Percentiles rank a stretch among this genome's conserved stretches.
Evolutionary conservation across 2,888 invertebrate genomes (phyloP).

Genomic region (Drosophila kuntzei): DNA sequence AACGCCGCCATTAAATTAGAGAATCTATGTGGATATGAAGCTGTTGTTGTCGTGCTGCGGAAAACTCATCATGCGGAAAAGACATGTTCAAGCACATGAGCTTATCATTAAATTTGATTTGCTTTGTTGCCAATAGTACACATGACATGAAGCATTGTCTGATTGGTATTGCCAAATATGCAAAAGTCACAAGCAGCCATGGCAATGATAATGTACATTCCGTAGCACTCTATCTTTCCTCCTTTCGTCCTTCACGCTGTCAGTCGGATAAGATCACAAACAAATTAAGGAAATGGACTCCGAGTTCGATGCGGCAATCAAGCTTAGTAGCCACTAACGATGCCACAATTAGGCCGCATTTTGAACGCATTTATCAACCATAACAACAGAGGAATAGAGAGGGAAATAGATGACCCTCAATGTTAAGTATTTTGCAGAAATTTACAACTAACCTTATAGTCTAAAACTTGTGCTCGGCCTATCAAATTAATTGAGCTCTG

Average conservation of each 20-base stretch:
- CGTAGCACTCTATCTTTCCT: no score
- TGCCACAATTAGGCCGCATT: slow-evolving; percentile 71
- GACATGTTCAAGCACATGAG: slow-evolving; percentile 69
- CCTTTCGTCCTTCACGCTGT: not conserved
- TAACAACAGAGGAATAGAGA: not conserved
- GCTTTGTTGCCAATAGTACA: slow-evolving; percentile 64
- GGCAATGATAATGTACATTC: not conserved
- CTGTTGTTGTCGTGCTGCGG: slow-evolving; percentile 55
- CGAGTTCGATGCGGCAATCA: slow-evolving; percentile 40
- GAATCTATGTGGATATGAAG: slow-evolving; percentile 40
- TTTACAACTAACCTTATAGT: slow-evolving; percentile 16
- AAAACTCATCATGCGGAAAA: slow-evolving; percentile 65
- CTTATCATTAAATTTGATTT: slow-evolving; percentile 79
- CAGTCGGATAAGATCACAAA: slow-evolving; percentile 12
- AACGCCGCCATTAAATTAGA: slow-evolving; percentile 66
- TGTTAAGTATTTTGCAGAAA: slow-evolving; percentile 39
- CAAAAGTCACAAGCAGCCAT: slow-evolving; percentile 47
- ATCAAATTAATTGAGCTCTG: slow-evolving; percentile 68
- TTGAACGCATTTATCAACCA: slow-evolving; percentile 70
- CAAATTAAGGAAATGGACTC: slow-evolving; percentile 17
- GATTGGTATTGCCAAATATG: slow-evolving; percentile 46
- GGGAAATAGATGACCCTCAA: slow-evolving; percentile 2
- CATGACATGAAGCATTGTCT: slow-evolving; percentile 32
- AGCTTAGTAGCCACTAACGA: slow-evolving; percentile 60
- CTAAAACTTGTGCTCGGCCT: slow-evolving; percentile 20